Conservation (phyloP, 2,888 invertebrate species). For the Pachycephus smyrnensis region DNA sequence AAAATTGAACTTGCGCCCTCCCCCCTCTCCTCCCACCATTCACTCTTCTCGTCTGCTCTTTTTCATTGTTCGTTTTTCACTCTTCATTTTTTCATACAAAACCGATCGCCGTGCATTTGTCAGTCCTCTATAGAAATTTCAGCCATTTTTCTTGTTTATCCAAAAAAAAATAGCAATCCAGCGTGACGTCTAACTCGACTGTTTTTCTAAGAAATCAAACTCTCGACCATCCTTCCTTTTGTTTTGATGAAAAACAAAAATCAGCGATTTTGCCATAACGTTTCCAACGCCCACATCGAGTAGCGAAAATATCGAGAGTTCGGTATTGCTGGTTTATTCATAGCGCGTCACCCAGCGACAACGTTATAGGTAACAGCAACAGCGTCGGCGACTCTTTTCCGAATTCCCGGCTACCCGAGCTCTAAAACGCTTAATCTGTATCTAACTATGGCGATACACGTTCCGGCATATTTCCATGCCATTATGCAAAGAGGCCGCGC, state of each 20-base stretch:
- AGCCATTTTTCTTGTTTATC: background rate
- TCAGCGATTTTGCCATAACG: background rate
- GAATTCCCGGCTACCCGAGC: conserved; percentile 49
- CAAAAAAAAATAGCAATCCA: background rate
- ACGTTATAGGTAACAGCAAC: conserved; percentile 16
- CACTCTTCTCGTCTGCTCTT: background rate
- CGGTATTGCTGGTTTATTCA: conserved; percentile 9
- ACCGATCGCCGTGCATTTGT: background rate
- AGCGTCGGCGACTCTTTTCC: conserved; percentile 35
- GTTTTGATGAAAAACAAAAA: background rate
- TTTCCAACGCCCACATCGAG: background rate
- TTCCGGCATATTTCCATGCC: conserved; percentile 63
- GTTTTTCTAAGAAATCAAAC: background rate
- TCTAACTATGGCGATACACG: conserved; percentile 61
- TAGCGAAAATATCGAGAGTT: background rate
- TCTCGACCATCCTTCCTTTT: background rate
- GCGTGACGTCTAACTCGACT: background rate
- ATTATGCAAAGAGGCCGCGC: conserved; percentile 61
- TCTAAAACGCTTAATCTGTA: conserved; percentile 62
- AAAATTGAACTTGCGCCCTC: conserved; percentile 44
- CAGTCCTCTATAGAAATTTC: background rate
- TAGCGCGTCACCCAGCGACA: conserved; percentile 4
- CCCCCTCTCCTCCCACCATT: background rate
- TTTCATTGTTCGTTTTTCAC: background rate
- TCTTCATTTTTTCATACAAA: background rate